phyloP scores from a whole-genome alignment of 2,113 vertebrate genomes.

The Pollachius pollachius region DNA sequence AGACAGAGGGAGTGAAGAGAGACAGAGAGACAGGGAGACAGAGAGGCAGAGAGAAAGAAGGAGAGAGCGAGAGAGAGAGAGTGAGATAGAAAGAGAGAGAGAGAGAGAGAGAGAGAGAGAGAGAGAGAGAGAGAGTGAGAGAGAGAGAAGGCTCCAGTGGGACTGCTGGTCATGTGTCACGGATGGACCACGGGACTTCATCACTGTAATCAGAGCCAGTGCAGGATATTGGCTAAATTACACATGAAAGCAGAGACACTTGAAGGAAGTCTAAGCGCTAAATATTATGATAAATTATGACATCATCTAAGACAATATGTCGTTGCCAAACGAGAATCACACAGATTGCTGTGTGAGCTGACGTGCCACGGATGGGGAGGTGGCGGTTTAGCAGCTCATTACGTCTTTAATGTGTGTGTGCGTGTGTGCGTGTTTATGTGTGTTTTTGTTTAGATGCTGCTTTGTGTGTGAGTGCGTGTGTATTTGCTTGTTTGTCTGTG shows the following conservation, averaged over 20 bases:
- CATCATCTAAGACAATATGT: conserved; percentile 63
- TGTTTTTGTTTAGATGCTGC: too few relatives aligned
- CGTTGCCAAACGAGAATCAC: conserved; percentile 57
- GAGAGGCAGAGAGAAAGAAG: too few relatives aligned
- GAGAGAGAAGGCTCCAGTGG: conserved; percentile 47
- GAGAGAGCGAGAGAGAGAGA: too few relatives aligned
- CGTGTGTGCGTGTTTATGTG: too few relatives aligned
- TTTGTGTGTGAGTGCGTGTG: too few relatives aligned
- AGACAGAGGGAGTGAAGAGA: too few relatives aligned
- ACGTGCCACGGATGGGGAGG: too few relatives aligned
- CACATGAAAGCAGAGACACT: conserved; percentile 70
- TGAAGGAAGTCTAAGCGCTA: conserved; percentile 65
- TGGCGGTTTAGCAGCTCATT: too few relatives aligned
- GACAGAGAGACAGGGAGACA: conserved; percentile 5
- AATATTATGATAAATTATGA: conserved; percentile 74
- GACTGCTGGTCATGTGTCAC: conserved; percentile 58
- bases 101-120: too few relatives aligned
- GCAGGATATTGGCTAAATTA: conserved; percentile 76
- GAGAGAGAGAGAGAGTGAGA: too few relatives aligned
- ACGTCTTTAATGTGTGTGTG: too few relatives aligned
- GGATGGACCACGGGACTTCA: conserved; percentile 58
- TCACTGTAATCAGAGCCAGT: conserved; percentile 69
- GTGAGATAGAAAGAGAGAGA: conserved; percentile 7
- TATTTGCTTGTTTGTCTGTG: too few relatives aligned
- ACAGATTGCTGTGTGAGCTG: conserved; percentile 33